Evolutionary conservation across 2,888 invertebrate species (phyloP).

Genomic region (Mayetiola destructor): DNA sequence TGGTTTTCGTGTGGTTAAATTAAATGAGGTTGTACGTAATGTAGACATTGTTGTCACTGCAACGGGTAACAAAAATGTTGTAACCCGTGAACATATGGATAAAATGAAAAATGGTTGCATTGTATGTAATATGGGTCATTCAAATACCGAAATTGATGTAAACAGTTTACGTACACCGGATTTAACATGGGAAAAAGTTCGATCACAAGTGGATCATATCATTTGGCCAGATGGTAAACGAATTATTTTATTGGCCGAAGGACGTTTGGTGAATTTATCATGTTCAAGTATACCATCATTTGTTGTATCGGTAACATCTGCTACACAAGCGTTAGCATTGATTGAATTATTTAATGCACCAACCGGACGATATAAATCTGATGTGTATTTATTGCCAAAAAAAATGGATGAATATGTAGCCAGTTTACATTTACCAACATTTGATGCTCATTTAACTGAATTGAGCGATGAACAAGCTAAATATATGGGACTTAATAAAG

Average conservation of each 20-base stretch:
- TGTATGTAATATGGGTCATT: conserved; percentile 95
- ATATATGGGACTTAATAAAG: conserved; percentile 93
- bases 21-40: conserved; percentile 83
- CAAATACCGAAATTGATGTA: conserved; percentile 93
- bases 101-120: conserved; percentile 92
- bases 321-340: conserved; percentile 90
- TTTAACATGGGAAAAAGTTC: conserved; percentile 90
- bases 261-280: conserved; percentile 86
- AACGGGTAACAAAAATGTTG: conserved; percentile 93
- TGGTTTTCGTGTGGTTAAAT: conserved; percentile 85
- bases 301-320: conserved; percentile 94
- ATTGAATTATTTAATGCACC: conserved; percentile 97
- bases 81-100: conserved; percentile 89
- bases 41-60: conserved; percentile 96
- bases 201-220: conserved; percentile 96
- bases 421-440: conserved; percentile 88
- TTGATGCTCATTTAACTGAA: conserved; percentile 95
- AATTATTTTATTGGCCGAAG: conserved; percentile 85
- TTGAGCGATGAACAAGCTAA: conserved; percentile 93
- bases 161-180: conserved; percentile 86
- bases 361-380: conserved; percentile 84
- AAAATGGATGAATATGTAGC: conserved; percentile 99
- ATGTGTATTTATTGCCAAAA: conserved; percentile 93
- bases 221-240: conserved; percentile 97
- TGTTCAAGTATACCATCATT: conserved; percentile 96